These are phyloP conservation scores for Zoanthus sociatus DNA, from an alignment of 92 coral and sea anemone species.

Conservation along the genomic window DNA sequence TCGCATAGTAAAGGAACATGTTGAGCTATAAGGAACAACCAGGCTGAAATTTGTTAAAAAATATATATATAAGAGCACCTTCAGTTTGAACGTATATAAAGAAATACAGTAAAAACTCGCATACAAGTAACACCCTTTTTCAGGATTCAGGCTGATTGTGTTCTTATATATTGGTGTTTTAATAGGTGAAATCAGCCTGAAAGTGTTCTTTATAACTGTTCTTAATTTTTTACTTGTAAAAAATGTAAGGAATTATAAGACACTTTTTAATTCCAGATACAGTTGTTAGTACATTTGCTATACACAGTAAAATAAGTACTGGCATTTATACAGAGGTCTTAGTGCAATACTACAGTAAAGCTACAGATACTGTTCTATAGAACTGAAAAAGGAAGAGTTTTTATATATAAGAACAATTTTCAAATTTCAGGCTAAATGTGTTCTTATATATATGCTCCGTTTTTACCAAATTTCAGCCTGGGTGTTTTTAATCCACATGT, in stretches of 20 bases:
- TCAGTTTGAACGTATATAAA: slow-evolving; percentile 8
- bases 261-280: slow-evolving; percentile 26
- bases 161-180: slow-evolving; percentile 7
- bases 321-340: background rate
- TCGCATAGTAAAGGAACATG: slow-evolving; percentile 19
- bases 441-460: no score
- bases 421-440: background rate
- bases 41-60: slow-evolving; percentile 22
- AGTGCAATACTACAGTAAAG: slow-evolving; percentile 1
- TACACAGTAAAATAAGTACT: slow-evolving; percentile 23
- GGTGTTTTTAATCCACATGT: no score
- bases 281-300: slow-evolving; percentile 26
- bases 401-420: no score
- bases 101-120: slow-evolving; percentile 22
- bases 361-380: slow-evolving; percentile 6
- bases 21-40: slow-evolving; percentile 23
- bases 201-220: slow-evolving; percentile 18
- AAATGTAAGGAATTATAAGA: slow-evolving; percentile 3
- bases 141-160: slow-evolving; percentile 27
- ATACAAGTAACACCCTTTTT: slow-evolving; percentile 24
- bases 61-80: slow-evolving; percentile 15
- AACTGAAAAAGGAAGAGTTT: slow-evolving; percentile 10
- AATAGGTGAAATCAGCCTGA: slow-evolving; percentile 12
- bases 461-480: background rate
- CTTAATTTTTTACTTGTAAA: slow-evolving; percentile 1